phyloP scores from a whole-genome alignment of 1,140 invertebrate genomes.

The Drosophila navojoa region DNA sequence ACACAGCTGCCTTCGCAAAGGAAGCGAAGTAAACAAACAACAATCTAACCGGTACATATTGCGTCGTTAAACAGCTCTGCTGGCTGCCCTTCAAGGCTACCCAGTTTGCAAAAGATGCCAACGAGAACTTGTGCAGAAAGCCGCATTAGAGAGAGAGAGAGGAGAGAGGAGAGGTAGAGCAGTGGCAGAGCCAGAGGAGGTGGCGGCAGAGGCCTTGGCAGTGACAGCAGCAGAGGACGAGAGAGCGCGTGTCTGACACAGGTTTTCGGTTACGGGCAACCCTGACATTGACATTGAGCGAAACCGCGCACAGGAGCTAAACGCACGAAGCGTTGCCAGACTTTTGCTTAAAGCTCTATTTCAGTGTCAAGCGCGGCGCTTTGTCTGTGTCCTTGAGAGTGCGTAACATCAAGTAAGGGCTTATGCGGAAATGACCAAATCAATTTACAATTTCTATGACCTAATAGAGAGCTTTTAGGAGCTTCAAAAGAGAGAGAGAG shows the following conservation, averaged over 20 bases:
- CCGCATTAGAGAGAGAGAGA: not conserved
- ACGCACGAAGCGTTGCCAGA: constrained; percentile 47
- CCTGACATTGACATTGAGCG: constrained; percentile 71
- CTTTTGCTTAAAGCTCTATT: constrained; percentile 12
- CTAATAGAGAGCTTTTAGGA: constrained; percentile 40
- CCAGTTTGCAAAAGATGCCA: constrained; percentile 48
- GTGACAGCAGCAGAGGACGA: not conserved
- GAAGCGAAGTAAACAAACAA: constrained; percentile 44
- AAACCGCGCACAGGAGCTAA: constrained; percentile 37
- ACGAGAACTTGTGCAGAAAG: constrained; percentile 1
- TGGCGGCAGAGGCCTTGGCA: constrained; percentile 5
- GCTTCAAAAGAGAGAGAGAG: not conserved
- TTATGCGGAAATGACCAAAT: not conserved
- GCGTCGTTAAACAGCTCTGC: constrained; percentile 23
- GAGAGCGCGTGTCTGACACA: constrained; percentile 35
- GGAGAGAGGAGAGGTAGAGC: constrained; percentile 1
- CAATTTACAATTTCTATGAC: constrained; percentile 39
- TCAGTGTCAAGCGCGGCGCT: not conserved
- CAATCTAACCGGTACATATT: constrained; percentile 67
- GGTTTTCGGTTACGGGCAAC: constrained; percentile 58
- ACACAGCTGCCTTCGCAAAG: constrained; percentile 19
- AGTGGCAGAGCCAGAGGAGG: not conserved
- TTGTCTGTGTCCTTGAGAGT: constrained; percentile 50
- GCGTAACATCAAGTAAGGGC: not conserved
- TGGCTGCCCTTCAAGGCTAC: constrained; percentile 58